A percentile compares a stretch with the other conserved stretches of the same genome.
These are phyloP conservation scores for Limnodromus scolopaceus DNA, from an alignment of 2,797 vertebrate species.

Conservation along the genomic window DNA sequence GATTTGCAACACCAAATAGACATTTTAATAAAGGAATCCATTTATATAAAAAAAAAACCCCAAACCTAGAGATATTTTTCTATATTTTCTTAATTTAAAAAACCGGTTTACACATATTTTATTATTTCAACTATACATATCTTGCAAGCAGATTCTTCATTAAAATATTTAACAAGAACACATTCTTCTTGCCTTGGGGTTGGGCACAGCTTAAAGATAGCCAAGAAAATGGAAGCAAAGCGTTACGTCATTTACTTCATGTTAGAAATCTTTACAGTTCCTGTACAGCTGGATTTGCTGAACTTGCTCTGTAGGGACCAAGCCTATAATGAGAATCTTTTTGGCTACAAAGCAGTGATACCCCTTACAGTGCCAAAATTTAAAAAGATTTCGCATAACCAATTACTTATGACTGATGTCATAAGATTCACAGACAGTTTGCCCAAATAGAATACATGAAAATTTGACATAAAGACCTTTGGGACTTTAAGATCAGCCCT, in stretches of 20 bases:
- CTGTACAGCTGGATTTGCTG: not conserved
- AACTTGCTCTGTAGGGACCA: not conserved
- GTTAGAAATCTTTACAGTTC: not conserved
- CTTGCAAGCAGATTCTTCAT: not conserved
- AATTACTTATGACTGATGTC: no score
- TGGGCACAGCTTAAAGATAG: not conserved
- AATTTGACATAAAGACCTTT: not conserved
- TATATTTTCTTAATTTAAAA: not conserved
- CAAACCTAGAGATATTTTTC: not conserved
- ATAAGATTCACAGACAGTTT: not conserved
- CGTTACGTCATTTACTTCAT: not conserved
- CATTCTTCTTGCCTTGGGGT: not conserved
- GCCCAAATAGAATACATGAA: not conserved
- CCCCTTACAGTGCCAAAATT: not conserved
- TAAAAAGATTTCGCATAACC: not conserved
- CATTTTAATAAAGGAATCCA: no score
- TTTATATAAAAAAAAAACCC: not conserved
- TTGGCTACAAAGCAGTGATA: not conserved
- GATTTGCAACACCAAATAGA: not conserved
- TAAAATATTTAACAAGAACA: not conserved
- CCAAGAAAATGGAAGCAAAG: not conserved
- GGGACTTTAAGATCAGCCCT: not conserved
- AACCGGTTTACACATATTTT: not conserved
- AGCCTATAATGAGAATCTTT: no score
- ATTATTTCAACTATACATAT: not conserved